Percentiles rank a stretch among this genome's conserved stretches.
phyloP scores from a whole-genome alignment of 2,797 vertebrate species.

The Tapirus indicus region DNA sequence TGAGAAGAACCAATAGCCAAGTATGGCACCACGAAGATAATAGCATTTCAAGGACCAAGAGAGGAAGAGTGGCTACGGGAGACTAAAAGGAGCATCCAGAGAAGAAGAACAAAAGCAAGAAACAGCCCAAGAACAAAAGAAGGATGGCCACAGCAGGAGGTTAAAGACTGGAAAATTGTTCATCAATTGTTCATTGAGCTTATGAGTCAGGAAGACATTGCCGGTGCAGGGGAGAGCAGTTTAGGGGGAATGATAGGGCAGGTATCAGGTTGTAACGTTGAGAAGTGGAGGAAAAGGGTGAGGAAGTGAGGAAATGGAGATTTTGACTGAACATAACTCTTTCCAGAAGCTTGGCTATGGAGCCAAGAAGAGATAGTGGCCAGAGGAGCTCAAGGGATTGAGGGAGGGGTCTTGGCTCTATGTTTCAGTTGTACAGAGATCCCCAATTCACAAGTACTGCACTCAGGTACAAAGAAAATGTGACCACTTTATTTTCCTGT shows the following conservation, averaged over 20 bases:
- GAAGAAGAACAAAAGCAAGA: background rate
- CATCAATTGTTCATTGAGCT: background rate
- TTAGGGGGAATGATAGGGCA: background rate
- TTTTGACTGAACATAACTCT: too few species aligned
- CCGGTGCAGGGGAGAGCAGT: too few species aligned
- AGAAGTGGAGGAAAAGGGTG: background rate
- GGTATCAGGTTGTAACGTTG: too few species aligned
- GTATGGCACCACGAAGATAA: too few species aligned
- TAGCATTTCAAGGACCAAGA: background rate
- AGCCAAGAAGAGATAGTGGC: background rate
- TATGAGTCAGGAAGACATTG: background rate
- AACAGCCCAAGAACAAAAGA: background rate
- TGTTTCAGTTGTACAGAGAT: background rate
- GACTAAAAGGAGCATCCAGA: background rate
- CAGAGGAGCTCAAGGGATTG: background rate
- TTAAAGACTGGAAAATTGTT: background rate
- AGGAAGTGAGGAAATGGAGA: background rate
- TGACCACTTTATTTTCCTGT: background rate
- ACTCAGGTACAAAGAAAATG: background rate
- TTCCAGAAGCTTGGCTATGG: background rate
- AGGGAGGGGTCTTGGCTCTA: fast-evolving
- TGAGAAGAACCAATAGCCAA: background rate
- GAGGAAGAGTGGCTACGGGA: background rate
- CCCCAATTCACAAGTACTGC: background rate
- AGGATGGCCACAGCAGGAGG: background rate